Conservation (phyloP, 2,113 vertebrate species). For the Phylloscopus whistleri region DNA sequence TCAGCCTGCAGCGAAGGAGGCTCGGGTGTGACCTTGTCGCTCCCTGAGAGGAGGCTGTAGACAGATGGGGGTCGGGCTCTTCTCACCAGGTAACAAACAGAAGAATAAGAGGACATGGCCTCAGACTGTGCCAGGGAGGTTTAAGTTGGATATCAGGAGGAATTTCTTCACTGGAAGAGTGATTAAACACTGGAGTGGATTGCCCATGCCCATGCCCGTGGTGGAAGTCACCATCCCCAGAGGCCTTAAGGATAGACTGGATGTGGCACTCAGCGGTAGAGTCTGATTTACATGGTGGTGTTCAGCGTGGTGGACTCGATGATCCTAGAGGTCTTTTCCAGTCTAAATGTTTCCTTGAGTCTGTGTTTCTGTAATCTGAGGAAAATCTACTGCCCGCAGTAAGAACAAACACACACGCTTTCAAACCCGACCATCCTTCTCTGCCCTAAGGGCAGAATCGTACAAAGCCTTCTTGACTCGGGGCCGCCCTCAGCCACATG, state of each 20-base stretch:
- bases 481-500: rapidly evolving
- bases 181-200: too few relatives aligned
- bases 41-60: background rate
- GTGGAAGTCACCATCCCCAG: too few relatives aligned
- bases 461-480: background rate
- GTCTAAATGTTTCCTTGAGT: background rate
- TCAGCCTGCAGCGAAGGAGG: background rate
- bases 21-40: rapidly evolving
- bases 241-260: background rate
- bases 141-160: background rate
- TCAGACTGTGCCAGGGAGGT: too few relatives aligned
- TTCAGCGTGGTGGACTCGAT: background rate
- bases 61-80: rapidly evolving
- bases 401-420: background rate
- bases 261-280: background rate
- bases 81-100: too few relatives aligned
- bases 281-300: background rate
- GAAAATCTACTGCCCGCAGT: background rate
- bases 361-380: background rate
- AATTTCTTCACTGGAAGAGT: background rate
- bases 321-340: background rate
- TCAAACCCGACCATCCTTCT: background rate
- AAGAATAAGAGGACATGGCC: background rate
- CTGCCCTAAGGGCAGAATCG: background rate
- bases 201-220: background rate